Percentiles rank a stretch among this genome's conserved stretches.
Evolutionary conservation across 1,140 invertebrate species (phyloP).

Genomic region (Telenomus remus): DNA sequence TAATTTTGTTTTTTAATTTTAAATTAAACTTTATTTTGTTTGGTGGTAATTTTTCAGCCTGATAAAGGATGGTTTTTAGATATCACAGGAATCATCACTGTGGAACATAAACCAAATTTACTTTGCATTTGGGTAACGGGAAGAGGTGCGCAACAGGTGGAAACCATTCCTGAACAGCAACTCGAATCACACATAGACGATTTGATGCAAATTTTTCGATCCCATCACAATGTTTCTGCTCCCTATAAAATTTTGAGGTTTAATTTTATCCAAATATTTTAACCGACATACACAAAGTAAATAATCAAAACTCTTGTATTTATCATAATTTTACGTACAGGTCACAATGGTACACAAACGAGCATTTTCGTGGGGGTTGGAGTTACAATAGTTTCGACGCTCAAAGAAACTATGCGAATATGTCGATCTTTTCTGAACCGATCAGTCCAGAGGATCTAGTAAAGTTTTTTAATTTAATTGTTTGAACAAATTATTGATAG

Average conservation of each 20-base stretch:
- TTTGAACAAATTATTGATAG: no score
- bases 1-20: no score
- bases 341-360: slow-evolving; percentile 82
- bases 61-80: slow-evolving; percentile 78
- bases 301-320: neutral
- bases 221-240: slow-evolving; percentile 74
- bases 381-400: slow-evolving; percentile 78
- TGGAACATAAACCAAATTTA: slow-evolving; percentile 80
- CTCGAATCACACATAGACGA: slow-evolving; percentile 70
- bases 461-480: no score
- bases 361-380: slow-evolving; percentile 82
- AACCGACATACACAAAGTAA: no score
- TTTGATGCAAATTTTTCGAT: slow-evolving; percentile 71
- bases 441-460: slow-evolving; percentile 3
- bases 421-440: slow-evolving; percentile 25
- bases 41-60: slow-evolving; percentile 16
- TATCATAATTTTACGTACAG: slow-evolving; percentile 72
- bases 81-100: slow-evolving; percentile 80
- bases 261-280: no score
- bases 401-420: slow-evolving; percentile 16
- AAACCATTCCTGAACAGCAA: slow-evolving; percentile 71
- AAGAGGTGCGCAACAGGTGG: slow-evolving; percentile 75
- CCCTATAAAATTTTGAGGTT: slow-evolving; percentile 65
- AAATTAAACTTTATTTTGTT: no score
- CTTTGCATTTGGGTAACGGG: slow-evolving; percentile 79